phyloP scores from a whole-genome alignment of 2,113 vertebrate genomes.

The Macroglossus sobrinus region DNA sequence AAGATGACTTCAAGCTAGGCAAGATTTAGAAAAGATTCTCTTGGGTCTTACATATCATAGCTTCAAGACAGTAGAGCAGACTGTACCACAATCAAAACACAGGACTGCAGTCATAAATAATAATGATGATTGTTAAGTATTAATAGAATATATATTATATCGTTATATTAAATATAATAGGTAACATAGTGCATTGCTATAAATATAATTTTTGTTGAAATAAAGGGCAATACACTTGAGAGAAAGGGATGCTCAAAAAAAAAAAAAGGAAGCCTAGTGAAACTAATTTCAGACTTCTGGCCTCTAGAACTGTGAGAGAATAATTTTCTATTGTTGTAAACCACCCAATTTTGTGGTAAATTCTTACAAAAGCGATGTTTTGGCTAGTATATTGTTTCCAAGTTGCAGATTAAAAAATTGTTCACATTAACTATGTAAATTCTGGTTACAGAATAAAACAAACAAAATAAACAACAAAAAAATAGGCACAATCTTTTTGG shows the following conservation, averaged over 20 bases:
- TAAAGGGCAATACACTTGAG: constrained; percentile 38
- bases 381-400: not conserved
- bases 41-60: not conserved
- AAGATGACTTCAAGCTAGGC: not conserved
- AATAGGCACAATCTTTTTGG: not conserved
- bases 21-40: not conserved
- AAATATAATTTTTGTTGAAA: constrained; percentile 72
- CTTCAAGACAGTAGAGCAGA: not conserved
- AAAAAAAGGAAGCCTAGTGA: not conserved
- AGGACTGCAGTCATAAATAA: not conserved
- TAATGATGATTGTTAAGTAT: not conserved
- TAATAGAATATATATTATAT: not conserved
- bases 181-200: not conserved
- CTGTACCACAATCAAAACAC: not conserved
- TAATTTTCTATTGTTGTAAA: not conserved
- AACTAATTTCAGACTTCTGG: not conserved
- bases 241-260: not conserved
- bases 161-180: not conserved
- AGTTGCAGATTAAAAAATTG: not conserved
- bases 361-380: not conserved
- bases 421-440: not conserved
- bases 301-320: not conserved
- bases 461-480: constrained; percentile 33
- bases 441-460: constrained; percentile 55
- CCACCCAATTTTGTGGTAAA: not conserved